Evolutionary conservation across 2,797 vertebrate genomes (phyloP).

Genomic region (Enteromius treurensis): DNA sequence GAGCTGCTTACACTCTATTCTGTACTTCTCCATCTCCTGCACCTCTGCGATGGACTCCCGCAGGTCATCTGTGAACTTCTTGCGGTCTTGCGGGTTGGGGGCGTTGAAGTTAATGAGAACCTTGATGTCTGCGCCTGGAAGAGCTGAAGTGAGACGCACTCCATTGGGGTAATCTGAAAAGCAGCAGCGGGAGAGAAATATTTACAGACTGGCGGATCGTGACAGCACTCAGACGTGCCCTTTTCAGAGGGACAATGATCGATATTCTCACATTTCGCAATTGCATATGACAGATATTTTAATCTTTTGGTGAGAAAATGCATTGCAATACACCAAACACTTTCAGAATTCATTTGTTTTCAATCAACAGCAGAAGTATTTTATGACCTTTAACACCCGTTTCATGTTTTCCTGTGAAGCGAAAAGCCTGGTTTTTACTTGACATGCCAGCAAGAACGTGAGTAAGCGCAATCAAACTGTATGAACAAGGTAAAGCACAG

Average conservation of each 20-base stretch:
- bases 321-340: not conserved
- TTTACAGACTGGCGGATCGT: constrained; percentile 24
- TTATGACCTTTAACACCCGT: not conserved
- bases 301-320: constrained; percentile 10
- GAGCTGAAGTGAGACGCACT: constrained; percentile 91
- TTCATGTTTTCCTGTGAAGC: not conserved
- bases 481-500: not conserved
- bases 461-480: not conserved
- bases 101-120: constrained; percentile 97
- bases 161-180: constrained; percentile 93
- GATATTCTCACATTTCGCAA: constrained; percentile 36
- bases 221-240: constrained; percentile 25
- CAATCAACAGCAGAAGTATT: constrained; percentile 1
- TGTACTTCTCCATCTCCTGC: constrained; percentile 98
- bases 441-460: not conserved
- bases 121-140: constrained; percentile 94
- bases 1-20: constrained; percentile 91
- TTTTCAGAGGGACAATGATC: constrained; percentile 41
- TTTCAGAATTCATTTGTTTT: constrained; percentile 10
- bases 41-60: constrained; percentile 95
- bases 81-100: constrained; percentile 96
- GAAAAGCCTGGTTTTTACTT: not conserved
- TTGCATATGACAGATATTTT: not conserved
- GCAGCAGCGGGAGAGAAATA: constrained; percentile 39
- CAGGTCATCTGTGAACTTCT: constrained; percentile 95